Evolutionary conservation across 2,797 vertebrate species (phyloP), one percentile per base, ranked within the genome.

Genomic region (Mormyrus proboscirostris): DNA sequence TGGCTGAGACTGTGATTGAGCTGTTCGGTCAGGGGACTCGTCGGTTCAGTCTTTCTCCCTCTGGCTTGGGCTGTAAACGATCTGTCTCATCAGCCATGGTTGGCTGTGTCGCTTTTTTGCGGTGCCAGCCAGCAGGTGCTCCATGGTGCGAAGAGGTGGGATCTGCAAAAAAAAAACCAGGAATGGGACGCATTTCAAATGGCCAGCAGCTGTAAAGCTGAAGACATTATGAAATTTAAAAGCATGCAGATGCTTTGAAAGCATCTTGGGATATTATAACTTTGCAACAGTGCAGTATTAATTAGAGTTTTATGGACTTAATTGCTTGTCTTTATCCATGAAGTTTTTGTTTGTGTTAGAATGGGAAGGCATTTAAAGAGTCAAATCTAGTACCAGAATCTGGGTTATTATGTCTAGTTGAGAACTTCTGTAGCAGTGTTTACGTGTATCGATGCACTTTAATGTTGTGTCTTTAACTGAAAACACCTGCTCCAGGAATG

Each of bases 41-140:
- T 87, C 10, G 14, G 59, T 57, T 55, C 25, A 4, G 22, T 29
- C 25, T 41, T 59, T 87, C 85, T 88, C 12, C 55, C 38, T n/a
- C 82, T 29, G 22, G 25, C 51, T 82, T 25, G 89, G 92, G 93
- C 95, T 95, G 93, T 95, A 95, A 95, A 96, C 95, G 94, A 89
- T 89, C 51, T 95, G 94, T 93, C 92, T 87, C 79, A 88, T 94
- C 93, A 91, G 93, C 94, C 94, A 93, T 93, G 95, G 93, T 95
- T 95, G 93, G 93, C 91, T 93, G 92, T 93, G 91, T 93, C 94
- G 93, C 94, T 96, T 94, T 95, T 96, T 95, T 96, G 94, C 93
- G 93, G 93, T 90, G 94, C 92, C 93, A 90, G 93, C 91, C 91
- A 91, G 93, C 94, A 93, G 93, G 93, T 94, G 94, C 93, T 92